A percentile compares a stretch with the other conserved stretches of the same genome.
Evolutionary conservation across 2,113 vertebrate species (phyloP).

Genomic region (Prietella phreatophila): DNA sequence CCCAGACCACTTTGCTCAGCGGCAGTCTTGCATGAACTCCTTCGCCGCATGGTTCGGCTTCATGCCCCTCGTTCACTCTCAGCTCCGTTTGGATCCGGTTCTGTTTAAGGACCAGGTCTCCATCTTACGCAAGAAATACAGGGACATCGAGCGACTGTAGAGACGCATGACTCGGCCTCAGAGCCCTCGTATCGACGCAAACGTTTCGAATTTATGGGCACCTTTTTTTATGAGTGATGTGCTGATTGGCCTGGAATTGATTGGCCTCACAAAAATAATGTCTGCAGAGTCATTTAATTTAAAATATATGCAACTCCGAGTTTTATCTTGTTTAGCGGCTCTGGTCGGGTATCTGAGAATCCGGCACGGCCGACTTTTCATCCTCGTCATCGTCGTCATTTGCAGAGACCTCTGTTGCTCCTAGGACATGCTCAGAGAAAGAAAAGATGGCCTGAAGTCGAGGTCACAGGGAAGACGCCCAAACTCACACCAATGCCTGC

Average conservation of each 20-base stretch:
- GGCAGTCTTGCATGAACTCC: constrained; percentile 77
- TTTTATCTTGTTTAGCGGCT: constrained; percentile 38
- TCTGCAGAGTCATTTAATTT: constrained; percentile 49
- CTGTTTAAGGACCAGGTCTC: constrained; percentile 81
- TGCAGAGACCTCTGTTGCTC: background rate
- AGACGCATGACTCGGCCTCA: background rate
- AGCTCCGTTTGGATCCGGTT: constrained; percentile 77
- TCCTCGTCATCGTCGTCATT: background rate
- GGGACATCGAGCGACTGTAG: constrained; percentile 77
- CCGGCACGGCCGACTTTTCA: background rate
- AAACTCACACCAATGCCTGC: constrained; percentile 46
- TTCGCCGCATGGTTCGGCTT: constrained; percentile 76
- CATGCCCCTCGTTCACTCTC: constrained; percentile 78
- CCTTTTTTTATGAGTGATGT: background rate
- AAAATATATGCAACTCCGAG: constrained; percentile 59
- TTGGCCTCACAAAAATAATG: constrained; percentile 30
- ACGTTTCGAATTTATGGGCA: background rate
- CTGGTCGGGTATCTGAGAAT: background rate
- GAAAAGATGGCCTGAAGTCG: background rate
- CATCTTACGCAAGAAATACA: constrained; percentile 78
- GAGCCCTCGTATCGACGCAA: background rate
- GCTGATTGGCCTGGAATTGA: constrained; percentile 23
- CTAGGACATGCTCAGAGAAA: background rate
- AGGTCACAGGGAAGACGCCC: background rate
- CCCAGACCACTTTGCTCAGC: constrained; percentile 79